Evolutionary conservation across 2,113 vertebrate genomes (phyloP), one percentile per base, ranked within the genome.

Genomic region (Lathamus discolor): DNA sequence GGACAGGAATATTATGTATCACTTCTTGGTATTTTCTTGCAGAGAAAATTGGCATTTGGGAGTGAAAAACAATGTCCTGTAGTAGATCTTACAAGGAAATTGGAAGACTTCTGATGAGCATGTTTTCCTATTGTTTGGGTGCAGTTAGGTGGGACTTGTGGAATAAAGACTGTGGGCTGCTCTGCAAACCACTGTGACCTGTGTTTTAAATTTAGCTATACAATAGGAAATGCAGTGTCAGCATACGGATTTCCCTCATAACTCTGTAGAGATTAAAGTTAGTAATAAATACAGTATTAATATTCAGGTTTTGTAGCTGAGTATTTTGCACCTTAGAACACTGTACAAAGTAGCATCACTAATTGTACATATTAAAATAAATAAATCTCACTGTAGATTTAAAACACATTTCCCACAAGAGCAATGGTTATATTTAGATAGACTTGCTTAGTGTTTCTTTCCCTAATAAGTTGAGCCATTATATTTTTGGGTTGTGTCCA

Each of bases 91-190:
- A 13, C 29, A 64, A 28, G 16, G 15, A 52, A 11, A 63, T 78
- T 67, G 35, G 43, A 77, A n/a, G n/a, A 24, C 20, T 70, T 49
- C 4, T 5, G 6, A 2, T 74, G 44, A 14, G 7, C 1, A 0
- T 68, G 12, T 43, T 89, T 89, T 86, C 41, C 9, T 68, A 3
- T 5, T 80, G 4, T 76, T 59, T 62, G 23, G 4, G 5, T 86
- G 46, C 35, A 41, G 37, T 78, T 62, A 18, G 3, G 8, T 81
- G 27, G 20, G 24, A n/a, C 23, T 75, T 70, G 12, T 74, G 29
- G 20, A 81, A 37, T 48, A 74, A 59, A 49, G 59, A 7, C 64
- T 31, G 2, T 22, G 10, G 6, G 11, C 12, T 87, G 8, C 12
- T 8, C 9, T 95, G 29, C 74, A 54, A 49, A 43, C 16, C 15